Conservation (phyloP, 2,888 invertebrate species). For the Scrobipalpa costella region DNA sequence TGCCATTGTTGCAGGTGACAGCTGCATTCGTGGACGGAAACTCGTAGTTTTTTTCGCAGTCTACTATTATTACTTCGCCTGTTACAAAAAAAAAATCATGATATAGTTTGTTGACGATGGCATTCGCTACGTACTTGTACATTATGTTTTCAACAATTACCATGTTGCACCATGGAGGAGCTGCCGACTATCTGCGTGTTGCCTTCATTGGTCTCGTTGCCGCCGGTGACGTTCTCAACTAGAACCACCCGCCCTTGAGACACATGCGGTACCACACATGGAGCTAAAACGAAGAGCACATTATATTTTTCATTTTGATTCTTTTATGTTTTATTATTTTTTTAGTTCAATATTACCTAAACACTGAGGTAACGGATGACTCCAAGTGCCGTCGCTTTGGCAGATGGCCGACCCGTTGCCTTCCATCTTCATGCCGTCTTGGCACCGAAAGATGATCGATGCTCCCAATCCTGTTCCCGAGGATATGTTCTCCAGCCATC, state of each 20-base stretch:
- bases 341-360: conserved; percentile 79
- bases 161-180: conserved; percentile 78
- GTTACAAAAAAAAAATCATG: conserved; percentile 32
- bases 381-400: conserved; percentile 96
- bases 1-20: conserved; percentile 95
- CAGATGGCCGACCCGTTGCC: conserved; percentile 96
- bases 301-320: neutral
- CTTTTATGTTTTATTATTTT: too few relatives aligned
- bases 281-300: conserved; percentile 81
- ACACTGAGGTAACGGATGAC: conserved; percentile 95
- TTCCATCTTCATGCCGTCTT: conserved; percentile 94
- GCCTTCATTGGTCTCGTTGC: conserved; percentile 74
- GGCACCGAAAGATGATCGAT: conserved; percentile 95
- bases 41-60: conserved; percentile 93
- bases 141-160: conserved; percentile 42
- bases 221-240: conserved; percentile 80
- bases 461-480: conserved; percentile 95
- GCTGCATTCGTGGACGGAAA: conserved; percentile 87
- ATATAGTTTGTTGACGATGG: too few relatives aligned
- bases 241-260: conserved; percentile 88
- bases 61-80: conserved; percentile 82
- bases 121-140: neutral
- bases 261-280: conserved; percentile 95
- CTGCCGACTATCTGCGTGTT: conserved; percentile 75
- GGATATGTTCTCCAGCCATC: conserved; percentile 95